A percentile compares a stretch with the other conserved stretches of the same genome.
Conservation (phyloP, 2,888 invertebrate genomes). For the Drosophila phalerata region DNA sequence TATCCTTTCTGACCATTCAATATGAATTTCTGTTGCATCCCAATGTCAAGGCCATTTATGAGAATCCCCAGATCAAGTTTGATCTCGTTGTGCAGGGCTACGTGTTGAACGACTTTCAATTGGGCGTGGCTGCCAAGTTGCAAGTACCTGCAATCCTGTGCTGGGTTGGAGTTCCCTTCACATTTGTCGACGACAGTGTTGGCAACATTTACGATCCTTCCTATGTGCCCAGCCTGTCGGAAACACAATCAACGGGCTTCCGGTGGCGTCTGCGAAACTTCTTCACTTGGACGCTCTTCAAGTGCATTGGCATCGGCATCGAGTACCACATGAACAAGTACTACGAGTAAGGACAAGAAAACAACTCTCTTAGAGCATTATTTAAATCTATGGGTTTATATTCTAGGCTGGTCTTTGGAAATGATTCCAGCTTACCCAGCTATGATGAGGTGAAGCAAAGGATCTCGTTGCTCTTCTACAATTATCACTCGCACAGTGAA, state of each 20-base stretch:
- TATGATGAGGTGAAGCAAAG: constrained; percentile 67
- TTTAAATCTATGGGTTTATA: not conserved
- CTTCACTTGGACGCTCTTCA: constrained; percentile 17
- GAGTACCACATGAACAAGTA: constrained; percentile 31
- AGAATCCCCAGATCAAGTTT: constrained; percentile 63
- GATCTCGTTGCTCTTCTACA: constrained; percentile 77
- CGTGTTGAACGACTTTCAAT: constrained; percentile 77
- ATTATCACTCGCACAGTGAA: constrained; percentile 77
- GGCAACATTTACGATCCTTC: constrained; percentile 77
- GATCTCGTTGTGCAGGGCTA: constrained; percentile 82
- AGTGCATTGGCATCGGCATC: not conserved
- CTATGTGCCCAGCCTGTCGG: constrained; percentile 63
- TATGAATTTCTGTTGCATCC: constrained; percentile 65
- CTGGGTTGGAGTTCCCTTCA: constrained; percentile 67
- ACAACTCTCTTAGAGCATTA: not conserved
- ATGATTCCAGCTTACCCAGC: constrained; percentile 56
- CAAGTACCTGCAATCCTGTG: constrained; percentile 78
- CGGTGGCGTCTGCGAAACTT: constrained; percentile 49
- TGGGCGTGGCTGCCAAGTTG: constrained; percentile 83
- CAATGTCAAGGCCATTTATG: constrained; percentile 69
- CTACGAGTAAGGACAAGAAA: constrained; percentile 43
- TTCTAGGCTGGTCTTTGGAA: constrained; percentile 48
- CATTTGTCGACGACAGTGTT: constrained; percentile 55
- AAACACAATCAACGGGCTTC: constrained; percentile 40
- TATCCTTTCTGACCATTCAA: constrained; percentile 53